These are phyloP conservation scores for Vicugna pacos DNA, from an alignment of 2,113 vertebrate genomes.

Conservation along the genomic window DNA sequence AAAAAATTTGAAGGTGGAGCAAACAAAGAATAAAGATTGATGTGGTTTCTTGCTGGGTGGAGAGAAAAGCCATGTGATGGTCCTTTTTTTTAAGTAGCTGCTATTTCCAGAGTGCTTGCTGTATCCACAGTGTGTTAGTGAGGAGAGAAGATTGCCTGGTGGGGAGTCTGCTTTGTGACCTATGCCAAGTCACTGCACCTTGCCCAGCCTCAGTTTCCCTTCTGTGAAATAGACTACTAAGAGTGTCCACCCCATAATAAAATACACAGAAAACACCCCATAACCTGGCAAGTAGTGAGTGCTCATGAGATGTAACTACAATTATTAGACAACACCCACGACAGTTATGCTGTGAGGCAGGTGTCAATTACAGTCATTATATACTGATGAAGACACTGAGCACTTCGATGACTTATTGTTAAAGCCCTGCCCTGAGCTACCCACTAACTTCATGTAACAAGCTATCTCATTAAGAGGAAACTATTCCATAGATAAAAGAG, in stretches of 20 bases:
- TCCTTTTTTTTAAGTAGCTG: neutral
- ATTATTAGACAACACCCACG: neutral
- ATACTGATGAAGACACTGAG: neutral
- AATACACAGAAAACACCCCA: neutral
- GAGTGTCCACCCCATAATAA: neutral
- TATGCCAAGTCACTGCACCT: neutral
- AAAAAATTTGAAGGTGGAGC: neutral
- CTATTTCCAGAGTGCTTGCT: neutral
- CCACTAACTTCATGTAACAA: neutral
- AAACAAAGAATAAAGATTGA: slow-evolving; percentile 24
- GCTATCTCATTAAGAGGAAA: slow-evolving; percentile 43
- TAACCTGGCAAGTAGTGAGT: neutral
- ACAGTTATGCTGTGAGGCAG: neutral
- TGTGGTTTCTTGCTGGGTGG: neutral
- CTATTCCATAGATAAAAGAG: slow-evolving; percentile 3
- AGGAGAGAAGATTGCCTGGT: neutral
- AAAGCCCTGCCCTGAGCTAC: neutral
- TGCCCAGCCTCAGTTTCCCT: neutral
- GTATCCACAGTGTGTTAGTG: accelerated
- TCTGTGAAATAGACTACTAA: neutral
- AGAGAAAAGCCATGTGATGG: neutral
- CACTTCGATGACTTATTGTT: slow-evolving; percentile 32
- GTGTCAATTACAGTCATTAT: neutral
- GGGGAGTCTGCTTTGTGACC: neutral
- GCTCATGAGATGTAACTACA: neutral